Conservation (phyloP, 2,113 vertebrate species). For the Sterrhoptilus dennistouni region DNA sequence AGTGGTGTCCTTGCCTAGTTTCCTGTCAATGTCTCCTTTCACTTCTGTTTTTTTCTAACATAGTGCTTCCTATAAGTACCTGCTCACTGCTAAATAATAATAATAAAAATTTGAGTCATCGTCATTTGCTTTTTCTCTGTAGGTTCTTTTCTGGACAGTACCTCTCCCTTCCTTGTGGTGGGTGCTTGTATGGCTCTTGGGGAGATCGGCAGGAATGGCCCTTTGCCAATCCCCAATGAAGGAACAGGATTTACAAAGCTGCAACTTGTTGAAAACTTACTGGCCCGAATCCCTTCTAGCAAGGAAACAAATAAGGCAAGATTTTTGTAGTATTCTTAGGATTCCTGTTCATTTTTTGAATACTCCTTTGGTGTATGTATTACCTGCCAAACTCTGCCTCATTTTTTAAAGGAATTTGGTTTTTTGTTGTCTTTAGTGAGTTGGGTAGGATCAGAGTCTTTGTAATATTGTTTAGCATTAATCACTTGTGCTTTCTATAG, state of each 20-base stretch:
- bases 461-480: neutral
- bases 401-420: neutral
- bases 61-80: neutral
- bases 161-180: constrained; percentile 82
- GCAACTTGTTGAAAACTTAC: constrained; percentile 86
- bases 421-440: neutral
- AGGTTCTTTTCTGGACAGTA: constrained; percentile 91
- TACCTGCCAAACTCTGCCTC: neutral
- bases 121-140: neutral
- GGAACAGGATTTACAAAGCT: constrained; percentile 91
- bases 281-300: constrained; percentile 89
- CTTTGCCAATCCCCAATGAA: constrained; percentile 85
- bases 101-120: neutral
- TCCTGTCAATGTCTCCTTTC: neutral
- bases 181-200: constrained; percentile 92
- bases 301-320: constrained; percentile 93
- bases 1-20: neutral
- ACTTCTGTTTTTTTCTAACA: neutral
- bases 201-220: constrained; percentile 91
- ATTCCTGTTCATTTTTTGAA: neutral
- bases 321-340: neutral
- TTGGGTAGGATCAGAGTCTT: neutral
- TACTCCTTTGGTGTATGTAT: neutral
- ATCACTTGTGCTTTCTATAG: neutral
- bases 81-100: neutral